Conservation (phyloP, 2,888 invertebrate species). For the Hermodice carunculata region DNA sequence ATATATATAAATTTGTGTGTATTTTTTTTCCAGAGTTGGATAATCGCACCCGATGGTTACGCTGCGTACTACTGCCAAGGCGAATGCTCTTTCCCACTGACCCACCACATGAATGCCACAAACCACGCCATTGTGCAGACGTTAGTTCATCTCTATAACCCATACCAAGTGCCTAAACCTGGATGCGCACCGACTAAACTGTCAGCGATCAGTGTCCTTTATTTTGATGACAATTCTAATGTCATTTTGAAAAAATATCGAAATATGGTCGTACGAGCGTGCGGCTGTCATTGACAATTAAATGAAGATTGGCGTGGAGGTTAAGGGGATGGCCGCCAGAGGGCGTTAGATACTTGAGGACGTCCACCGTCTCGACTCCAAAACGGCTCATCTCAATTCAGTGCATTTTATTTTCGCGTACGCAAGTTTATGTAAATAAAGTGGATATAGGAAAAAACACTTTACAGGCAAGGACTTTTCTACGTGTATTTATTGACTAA, state of each 20-base stretch:
- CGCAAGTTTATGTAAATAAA: too few species aligned
- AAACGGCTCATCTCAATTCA: too few species aligned
- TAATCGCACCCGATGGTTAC: constrained; percentile 96
- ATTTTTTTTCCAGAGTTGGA: constrained; percentile 84
- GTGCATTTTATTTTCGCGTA: too few species aligned
- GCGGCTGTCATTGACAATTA: constrained; percentile 98
- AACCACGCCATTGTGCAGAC: constrained; percentile 94
- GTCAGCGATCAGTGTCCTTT: constrained; percentile 94
- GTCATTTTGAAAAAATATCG: constrained; percentile 97
- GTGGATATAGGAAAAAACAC: too few species aligned
- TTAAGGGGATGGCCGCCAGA: too few species aligned
- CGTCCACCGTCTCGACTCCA: too few species aligned
- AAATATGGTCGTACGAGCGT: constrained; percentile 98
- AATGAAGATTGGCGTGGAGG: too few species aligned
- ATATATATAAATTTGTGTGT: background rate
- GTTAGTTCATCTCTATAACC: constrained; percentile 37
- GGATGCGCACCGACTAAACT: constrained; percentile 98
- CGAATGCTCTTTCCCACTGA: constrained; percentile 93
- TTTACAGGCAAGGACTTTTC: too few species aligned
- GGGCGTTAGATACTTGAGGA: too few species aligned
- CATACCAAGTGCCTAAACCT: constrained; percentile 84
- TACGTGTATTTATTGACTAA: too few species aligned
- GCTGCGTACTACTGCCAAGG: constrained; percentile 97
- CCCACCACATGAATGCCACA: constrained; percentile 95
- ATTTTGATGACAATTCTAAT: constrained; percentile 92